phyloP scores from a whole-genome alignment of 2,888 invertebrate species.

The Aspidiotus rigidus region DNA sequence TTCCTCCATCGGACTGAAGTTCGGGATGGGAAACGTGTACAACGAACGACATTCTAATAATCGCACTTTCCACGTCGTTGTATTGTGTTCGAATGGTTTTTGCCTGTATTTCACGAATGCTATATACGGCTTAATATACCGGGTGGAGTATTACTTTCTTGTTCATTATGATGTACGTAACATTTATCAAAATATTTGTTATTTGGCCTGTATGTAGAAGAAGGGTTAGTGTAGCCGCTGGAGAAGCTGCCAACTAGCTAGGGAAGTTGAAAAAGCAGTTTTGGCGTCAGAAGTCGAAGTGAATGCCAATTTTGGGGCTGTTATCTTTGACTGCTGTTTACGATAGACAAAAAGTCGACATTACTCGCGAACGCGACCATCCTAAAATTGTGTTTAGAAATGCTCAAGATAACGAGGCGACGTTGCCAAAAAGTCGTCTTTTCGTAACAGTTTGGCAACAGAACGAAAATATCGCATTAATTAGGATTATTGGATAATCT shows the following conservation, averaged over 20 bases:
- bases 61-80: no score
- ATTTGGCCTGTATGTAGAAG: constrained; percentile 23
- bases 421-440: constrained; percentile 32
- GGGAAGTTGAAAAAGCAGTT: constrained; percentile 33
- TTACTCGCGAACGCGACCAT: constrained; percentile 23
- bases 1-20: no score
- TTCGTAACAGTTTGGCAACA: constrained; percentile 30
- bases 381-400: constrained; percentile 31
- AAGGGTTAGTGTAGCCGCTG: constrained; percentile 30
- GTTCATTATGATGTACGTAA: constrained; percentile 19
- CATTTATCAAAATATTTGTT: constrained; percentile 26
- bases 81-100: no score
- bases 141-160: not conserved
- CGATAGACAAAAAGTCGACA: constrained; percentile 27
- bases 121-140: not conserved
- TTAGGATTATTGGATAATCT: constrained; percentile 33
- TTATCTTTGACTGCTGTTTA: constrained; percentile 29
- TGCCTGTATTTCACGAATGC: no score
- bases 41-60: no score
- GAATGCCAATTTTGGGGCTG: constrained; percentile 32
- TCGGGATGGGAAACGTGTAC: no score
- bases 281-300: constrained; percentile 27
- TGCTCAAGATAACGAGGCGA: constrained; percentile 30
- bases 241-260: constrained; percentile 30
- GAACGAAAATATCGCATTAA: constrained; percentile 32